A percentile compares a stretch with the other conserved stretches of the same genome.
Evolutionary conservation across 2,797 vertebrate species (phyloP).

Genomic region (Darevskia mixta): DNA sequence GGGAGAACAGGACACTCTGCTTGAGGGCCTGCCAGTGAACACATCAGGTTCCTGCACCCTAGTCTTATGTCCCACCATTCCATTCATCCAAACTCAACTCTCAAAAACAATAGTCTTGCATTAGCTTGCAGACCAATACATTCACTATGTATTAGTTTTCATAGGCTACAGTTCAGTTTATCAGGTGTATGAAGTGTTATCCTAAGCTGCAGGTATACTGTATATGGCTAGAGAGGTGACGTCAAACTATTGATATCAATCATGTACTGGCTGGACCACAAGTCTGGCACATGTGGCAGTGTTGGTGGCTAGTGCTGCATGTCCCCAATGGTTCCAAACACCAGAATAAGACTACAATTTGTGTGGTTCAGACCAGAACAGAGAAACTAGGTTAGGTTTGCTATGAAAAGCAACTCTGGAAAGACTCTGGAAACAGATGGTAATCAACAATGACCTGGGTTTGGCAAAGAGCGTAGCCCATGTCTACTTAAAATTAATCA

Average conservation of each 20-base stretch:
- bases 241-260: too few species aligned
- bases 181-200: too few species aligned
- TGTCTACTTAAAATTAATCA: conserved; percentile 46
- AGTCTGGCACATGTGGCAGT: too few species aligned
- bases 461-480: conserved; percentile 44
- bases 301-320: too few species aligned
- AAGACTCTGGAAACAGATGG: conserved; percentile 32
- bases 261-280: too few species aligned
- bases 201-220: too few species aligned
- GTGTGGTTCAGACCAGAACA: conserved; percentile 17
- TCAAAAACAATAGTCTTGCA: background rate
- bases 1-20: too few species aligned
- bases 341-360: background rate
- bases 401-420: conserved; percentile 24
- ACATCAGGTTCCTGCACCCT: background rate
- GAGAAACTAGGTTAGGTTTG: background rate
- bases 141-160: too few species aligned
- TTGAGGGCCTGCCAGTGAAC: background rate
- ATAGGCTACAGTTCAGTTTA: too few species aligned
- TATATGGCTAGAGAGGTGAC: too few species aligned
- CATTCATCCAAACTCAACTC: background rate
- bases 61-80: background rate
- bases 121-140: too few species aligned
- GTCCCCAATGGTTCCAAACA: background rate
- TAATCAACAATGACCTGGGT: conserved; percentile 15